Base-by-base conservation (phyloP, 1,140 invertebrate genomes). In the Tribolium castaneum region DNA sequence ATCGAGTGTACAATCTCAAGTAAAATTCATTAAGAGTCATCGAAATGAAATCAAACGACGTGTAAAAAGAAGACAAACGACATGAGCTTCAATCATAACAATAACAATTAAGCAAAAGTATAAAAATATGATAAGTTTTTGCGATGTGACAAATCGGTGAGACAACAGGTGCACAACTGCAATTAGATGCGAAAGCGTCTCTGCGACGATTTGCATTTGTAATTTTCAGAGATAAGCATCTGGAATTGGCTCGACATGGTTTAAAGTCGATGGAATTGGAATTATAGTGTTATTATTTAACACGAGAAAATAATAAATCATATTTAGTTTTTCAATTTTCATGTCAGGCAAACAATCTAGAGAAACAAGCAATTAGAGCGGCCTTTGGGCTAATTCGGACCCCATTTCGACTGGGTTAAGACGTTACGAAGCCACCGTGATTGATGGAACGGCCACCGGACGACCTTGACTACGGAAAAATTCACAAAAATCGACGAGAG, bases 161-260 rank as follows among this genome's bases (percentile, higher is more conserved):
- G 16, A 19, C 13, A 59, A 59, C 54, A 59, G 54, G 19, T 59
- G 54, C 19, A 59, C 22, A 59, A n/a, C n/a, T 12, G 39, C 70
- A 72, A 72, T 72, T 72, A 72, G 70, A 72, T 72, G 50, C 70
- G 39, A 72, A 51, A 72, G 70, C 70, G 70, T 72, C 70, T 72
- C 35, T 72, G 70, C 45, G 25, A 72, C 70, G 50, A 72, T 72
- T 72, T 72, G 70, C 70, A 72, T 72, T 72, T 72, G 70, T 72
- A 72, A 72, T 72, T 72, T 72, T 49, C 10, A 50, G 39, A 49
- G 70, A 72, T 72, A 72, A 49, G 39, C 7, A 72, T 72, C 70
- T 50, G 70, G 39, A 25, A 30, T 59, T 19, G 54, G 13, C 16
- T 9, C 9, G 22, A 72, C 70, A 72, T 72, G 70, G 12, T 72